Evolutionary conservation across 2,797 vertebrate species (phyloP), one percentile per base, ranked within the genome.

Genomic region (Hipposideros larvatus): DNA sequence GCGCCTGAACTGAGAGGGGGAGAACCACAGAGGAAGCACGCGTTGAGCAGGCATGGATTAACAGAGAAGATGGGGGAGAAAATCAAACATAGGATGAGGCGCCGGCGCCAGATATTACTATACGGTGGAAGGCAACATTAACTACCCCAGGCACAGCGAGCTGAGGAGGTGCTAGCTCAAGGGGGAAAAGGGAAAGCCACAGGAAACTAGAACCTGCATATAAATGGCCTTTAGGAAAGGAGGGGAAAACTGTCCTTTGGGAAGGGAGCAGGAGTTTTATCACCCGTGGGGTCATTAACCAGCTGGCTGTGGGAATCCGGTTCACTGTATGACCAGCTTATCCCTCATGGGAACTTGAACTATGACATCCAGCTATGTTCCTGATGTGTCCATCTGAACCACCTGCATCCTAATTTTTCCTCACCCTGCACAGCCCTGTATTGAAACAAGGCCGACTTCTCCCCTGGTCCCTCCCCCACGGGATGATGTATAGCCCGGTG

Each of bases 111-210:
- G 83, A 66, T 21, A 74, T 1, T 21, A 70, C 0, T 70, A 24
- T 24, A 6, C 41, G 31, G 24, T 0, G 0, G 93, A 24, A 87
- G 61, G 79, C 77, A 55, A 90, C 84, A 84, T 31, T 6, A 59
- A 82, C 63, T 22, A 2, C n/a, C 68, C 43, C 28, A 0, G 0
- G 0, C 78, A 16, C 4, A 14, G n/a, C 8, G 1, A 26, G 22
- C 46, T 3, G 0, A 7, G 51, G 74, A 78, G 10, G 13, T 0
- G 26, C 9, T 66, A 0, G 5, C 28, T 57, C 28, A 1, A 48
- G 43, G n/a, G n/a, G 11, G 51, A 61, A 66, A 3, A 14, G 55
- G 8, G 4, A 71, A 55, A 92, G 73, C 31, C 18, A 1, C 5
- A 0, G 3, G 31, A 28, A 86, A 11, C 55, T 22, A 11, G 55